Conservation (phyloP, 53 echinoderm and acorn worm species). For the Crossaster papposus region DNA sequence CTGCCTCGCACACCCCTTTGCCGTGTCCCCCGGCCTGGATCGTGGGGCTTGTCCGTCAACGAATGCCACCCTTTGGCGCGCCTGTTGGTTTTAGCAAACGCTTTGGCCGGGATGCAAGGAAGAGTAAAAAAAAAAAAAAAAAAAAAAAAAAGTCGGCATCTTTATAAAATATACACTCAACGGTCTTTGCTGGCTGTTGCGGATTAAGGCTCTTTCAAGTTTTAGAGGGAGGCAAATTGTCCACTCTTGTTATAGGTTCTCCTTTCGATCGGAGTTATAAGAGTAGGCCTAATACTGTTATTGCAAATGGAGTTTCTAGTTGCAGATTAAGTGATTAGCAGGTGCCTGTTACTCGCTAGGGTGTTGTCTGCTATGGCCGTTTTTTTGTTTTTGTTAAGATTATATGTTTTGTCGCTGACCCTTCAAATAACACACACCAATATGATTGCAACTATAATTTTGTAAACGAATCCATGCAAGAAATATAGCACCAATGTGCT, state of each 20-base stretch:
- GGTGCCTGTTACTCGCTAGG: neutral
- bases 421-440: no score
- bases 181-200: neutral
- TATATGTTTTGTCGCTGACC: no score
- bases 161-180: neutral
- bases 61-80: neutral
- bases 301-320: neutral
- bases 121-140: neutral
- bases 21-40: neutral
- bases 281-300: neutral
- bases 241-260: neutral
- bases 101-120: neutral
- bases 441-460: no score
- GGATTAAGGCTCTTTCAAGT: constrained; percentile 18
- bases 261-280: neutral
- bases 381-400: neutral
- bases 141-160: neutral
- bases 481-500: no score
- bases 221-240: neutral
- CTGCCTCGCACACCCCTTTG: constrained; percentile 1
- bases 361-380: neutral
- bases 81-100: neutral
- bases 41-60: constrained; percentile 11
- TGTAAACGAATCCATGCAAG: no score
- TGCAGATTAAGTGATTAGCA: neutral